Conservation (phyloP, 2,113 vertebrate genomes). For the Corythornis cristatus region DNA sequence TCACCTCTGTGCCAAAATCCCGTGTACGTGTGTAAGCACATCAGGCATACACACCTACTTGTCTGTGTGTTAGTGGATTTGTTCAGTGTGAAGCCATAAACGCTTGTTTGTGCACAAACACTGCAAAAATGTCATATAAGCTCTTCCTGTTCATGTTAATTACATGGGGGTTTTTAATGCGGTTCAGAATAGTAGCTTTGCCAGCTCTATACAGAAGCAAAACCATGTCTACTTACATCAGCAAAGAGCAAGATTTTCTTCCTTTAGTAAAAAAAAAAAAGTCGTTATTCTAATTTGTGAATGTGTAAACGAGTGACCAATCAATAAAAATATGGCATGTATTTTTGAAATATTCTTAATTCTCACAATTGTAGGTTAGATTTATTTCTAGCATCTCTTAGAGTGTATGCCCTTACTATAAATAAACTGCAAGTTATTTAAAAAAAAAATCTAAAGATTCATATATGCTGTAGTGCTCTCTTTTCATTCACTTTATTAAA, state of each 20-base stretch:
- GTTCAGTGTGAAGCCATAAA: background rate
- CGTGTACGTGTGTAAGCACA: background rate
- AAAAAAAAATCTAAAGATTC: background rate
- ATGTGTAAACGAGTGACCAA: background rate
- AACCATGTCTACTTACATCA: background rate
- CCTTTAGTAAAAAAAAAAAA: background rate
- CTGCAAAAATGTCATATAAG: background rate
- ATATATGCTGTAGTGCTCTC: accelerated
- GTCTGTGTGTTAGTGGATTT: background rate
- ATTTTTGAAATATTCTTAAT: background rate
- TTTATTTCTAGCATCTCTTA: background rate
- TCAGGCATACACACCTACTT: background rate
- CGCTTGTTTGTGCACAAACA: background rate
- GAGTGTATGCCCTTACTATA: background rate
- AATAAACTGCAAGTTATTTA: background rate
- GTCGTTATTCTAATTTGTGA: background rate
- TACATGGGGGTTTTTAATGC: background rate
- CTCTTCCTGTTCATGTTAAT: background rate
- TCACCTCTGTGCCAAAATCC: background rate
- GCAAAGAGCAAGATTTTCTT: background rate
- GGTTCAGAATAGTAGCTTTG: background rate
- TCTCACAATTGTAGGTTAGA: background rate
- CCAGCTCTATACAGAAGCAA: background rate
- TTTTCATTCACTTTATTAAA: background rate
- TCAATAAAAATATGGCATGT: background rate